phyloP scores from a whole-genome alignment of 1,140 invertebrate species.

The Heliconius nattereri region DNA sequence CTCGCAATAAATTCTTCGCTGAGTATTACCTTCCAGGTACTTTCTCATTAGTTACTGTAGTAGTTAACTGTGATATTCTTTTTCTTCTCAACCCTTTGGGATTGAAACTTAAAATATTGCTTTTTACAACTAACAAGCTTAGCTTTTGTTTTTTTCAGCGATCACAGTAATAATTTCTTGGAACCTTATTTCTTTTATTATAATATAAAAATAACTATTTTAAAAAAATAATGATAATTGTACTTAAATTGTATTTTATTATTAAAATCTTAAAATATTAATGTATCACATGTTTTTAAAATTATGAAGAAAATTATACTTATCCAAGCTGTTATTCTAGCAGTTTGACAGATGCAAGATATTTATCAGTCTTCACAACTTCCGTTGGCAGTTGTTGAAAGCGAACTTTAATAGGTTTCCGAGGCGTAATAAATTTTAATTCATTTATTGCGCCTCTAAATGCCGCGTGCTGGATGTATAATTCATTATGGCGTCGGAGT shows the following conservation, averaged over 20 bases:
- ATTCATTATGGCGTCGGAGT: constrained; percentile 28
- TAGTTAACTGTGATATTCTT: constrained; percentile 43
- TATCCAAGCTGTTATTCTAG: background rate
- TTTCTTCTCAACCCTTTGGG: constrained; percentile 23
- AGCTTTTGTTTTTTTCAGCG: background rate
- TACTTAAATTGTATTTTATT: too few relatives aligned
- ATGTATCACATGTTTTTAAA: background rate
- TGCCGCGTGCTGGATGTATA: constrained; percentile 25
- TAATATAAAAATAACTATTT: too few relatives aligned
- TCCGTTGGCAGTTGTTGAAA: constrained; percentile 48
- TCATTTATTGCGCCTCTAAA: constrained; percentile 41
- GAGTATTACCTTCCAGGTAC: constrained; percentile 59
- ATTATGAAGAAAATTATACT: background rate
- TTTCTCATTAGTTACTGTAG: constrained; percentile 55
- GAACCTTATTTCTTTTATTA: too few relatives aligned
- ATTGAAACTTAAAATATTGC: constrained; percentile 10
- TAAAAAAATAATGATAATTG: too few relatives aligned
- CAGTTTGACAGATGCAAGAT: constrained; percentile 59
- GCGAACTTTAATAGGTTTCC: constrained; percentile 56
- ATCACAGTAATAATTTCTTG: background rate
- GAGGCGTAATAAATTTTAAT: constrained; percentile 56
- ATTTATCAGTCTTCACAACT: constrained; percentile 56
- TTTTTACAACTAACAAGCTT: background rate
- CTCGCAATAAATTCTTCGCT: constrained; percentile 61
- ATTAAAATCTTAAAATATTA: too few relatives aligned